Base-by-base conservation (phyloP, 2,113 vertebrate species). In the Himantopus leucocephalus region DNA sequence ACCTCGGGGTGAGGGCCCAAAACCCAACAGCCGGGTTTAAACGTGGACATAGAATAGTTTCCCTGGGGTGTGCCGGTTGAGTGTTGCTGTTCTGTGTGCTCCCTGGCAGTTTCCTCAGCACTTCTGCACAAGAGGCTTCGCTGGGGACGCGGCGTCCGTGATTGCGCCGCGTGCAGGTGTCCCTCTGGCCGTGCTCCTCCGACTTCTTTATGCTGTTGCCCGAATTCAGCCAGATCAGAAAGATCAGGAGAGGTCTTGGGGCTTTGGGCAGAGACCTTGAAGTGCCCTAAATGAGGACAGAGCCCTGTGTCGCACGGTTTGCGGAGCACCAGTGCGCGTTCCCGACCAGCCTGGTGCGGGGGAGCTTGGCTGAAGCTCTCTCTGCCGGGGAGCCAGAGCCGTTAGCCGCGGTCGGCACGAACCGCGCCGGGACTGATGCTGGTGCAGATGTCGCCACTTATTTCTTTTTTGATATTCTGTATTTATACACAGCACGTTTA, bases 101-200 rank as follows among this genome's bases (percentile, higher is more conserved):
- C 34, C 37, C 9, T 58, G 10, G 7, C 7, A 3, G 27, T 14
- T 27, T 24, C 64, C 52, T 43, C 3, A 1, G 43, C 35, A 11
- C 9, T 10, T 39, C 4, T 39, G 21, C 37, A 3, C 10, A 1
- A 15, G 60, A 23, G 30, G 56, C 58, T 67, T 43, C 62, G 14
- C 52, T 26, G 35, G 13, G 67, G 30, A 37, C 1, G 15, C n/a
- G 53, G 22, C 6, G 6, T 5, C 35, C 27, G 47, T 47, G 47
- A 11, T 11, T 6, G 22, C 48, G 12, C 48, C 12, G 4, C 6
- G 1, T 9, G 7, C 41, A 12, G 6, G 0, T 12, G 3, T 24
- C 83, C 70, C 39, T 34, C 66, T 12, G 60, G 13, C 60, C 3
- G 0, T 0, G 3, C 35, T 83, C 56, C 34, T 45, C 53, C 12